phyloP scores from a whole-genome alignment of 2,888 invertebrate species.

The Agriopis leucophaearia region DNA sequence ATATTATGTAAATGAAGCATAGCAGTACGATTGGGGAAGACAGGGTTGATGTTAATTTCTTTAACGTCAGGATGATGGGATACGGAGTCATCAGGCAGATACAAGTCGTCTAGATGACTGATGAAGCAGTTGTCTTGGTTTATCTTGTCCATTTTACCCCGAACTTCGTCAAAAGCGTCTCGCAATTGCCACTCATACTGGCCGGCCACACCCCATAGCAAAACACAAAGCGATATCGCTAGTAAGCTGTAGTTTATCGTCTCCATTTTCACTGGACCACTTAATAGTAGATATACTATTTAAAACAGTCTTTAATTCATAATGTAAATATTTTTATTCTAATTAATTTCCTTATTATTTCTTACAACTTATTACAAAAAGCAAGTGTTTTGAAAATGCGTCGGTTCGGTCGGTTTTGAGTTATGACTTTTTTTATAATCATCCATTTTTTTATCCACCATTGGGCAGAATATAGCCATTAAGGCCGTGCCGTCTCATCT shows the following conservation, averaged over 20 bases:
- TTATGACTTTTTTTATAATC: too few relatives aligned
- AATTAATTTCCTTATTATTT: neutral
- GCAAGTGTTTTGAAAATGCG: slow-evolving; percentile 33
- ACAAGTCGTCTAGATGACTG: slow-evolving; percentile 93
- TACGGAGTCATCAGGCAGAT: slow-evolving; percentile 93
- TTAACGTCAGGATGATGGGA: slow-evolving; percentile 97
- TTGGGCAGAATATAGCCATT: too few relatives aligned
- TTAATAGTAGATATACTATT: slow-evolving; percentile 22
- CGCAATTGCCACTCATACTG: slow-evolving; percentile 97
- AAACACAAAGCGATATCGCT: slow-evolving; percentile 71
- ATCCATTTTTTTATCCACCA: too few relatives aligned
- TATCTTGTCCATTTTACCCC: slow-evolving; percentile 93
- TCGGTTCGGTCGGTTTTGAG: neutral
- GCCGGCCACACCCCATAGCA: slow-evolving; percentile 89
- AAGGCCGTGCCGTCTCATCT: too few relatives aligned
- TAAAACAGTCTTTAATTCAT: slow-evolving; percentile 37
- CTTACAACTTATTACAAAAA: too few relatives aligned
- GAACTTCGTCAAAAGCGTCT: slow-evolving; percentile 96
- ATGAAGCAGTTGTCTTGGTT: slow-evolving; percentile 96
- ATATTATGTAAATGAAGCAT: slow-evolving; percentile 97
- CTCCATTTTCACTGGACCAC: slow-evolving; percentile 65
- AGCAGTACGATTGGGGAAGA: slow-evolving; percentile 97
- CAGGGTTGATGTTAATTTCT: slow-evolving; percentile 96
- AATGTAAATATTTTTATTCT: slow-evolving; percentile 12
- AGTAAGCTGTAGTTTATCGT: slow-evolving; percentile 67